Percentiles rank a stretch among this genome's conserved stretches.
These are phyloP conservation scores for Anseranas semipalmata DNA, from an alignment of 2,113 vertebrate species.

Conservation along the genomic window DNA sequence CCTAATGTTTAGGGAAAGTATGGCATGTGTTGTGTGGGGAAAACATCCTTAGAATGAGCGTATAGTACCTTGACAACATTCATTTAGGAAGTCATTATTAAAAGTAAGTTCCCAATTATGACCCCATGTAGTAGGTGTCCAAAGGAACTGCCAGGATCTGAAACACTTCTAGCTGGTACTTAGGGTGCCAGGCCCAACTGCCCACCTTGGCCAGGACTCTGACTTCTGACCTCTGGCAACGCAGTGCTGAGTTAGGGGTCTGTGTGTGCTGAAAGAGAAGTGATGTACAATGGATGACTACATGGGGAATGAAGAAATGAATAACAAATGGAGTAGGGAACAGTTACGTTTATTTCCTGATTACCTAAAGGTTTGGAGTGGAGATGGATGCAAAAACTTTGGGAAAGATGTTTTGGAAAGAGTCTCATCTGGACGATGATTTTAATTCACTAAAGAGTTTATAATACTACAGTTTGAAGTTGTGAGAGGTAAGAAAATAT, in stretches of 20 bases:
- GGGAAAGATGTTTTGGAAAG: background rate
- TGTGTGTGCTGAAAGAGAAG: background rate
- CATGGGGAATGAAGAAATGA: background rate
- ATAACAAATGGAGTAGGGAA: background rate
- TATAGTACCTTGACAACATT: fast-evolving
- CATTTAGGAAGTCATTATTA: background rate
- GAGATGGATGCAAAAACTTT: background rate
- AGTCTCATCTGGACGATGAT: background rate
- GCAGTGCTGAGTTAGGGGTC: background rate
- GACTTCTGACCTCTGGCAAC: background rate
- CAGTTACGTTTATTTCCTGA: background rate
- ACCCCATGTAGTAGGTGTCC: background rate
- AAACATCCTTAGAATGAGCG: background rate
- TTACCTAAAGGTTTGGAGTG: background rate
- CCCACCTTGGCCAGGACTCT: background rate
- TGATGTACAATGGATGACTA: background rate
- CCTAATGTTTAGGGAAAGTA: background rate
- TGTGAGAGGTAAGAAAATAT: background rate
- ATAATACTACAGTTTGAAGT: background rate
- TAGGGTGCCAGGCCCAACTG: background rate
- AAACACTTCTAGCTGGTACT: background rate
- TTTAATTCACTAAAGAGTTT: background rate
- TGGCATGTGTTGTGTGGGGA: background rate
- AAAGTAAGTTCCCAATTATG: background rate
- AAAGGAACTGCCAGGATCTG: background rate